These are phyloP conservation scores for Anadara kagoshimensis DNA, from an alignment of 1,140 invertebrate genomes.

Conservation along the genomic window DNA sequence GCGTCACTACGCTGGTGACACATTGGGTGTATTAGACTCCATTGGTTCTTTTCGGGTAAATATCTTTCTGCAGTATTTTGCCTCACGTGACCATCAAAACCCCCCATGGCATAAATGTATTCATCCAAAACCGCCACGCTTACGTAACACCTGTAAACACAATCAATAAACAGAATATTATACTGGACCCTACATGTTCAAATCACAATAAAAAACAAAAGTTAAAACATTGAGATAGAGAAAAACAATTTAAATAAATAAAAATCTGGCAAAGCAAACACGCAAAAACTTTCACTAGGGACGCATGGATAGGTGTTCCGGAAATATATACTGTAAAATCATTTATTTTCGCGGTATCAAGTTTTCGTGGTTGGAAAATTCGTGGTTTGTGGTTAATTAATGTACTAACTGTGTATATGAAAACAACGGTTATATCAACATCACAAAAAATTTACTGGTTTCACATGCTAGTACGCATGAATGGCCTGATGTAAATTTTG, in stretches of 20 bases:
- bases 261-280: too few relatives aligned
- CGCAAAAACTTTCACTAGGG: too few relatives aligned
- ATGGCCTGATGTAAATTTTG: too few relatives aligned
- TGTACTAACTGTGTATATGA: too few relatives aligned
- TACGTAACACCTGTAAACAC: constrained; percentile 73
- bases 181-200: not conserved
- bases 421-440: too few relatives aligned
- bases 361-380: too few relatives aligned
- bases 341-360: too few relatives aligned
- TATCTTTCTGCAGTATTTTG: constrained; percentile 76
- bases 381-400: too few relatives aligned
- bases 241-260: not conserved
- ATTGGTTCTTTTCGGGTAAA: constrained; percentile 72
- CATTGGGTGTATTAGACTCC: constrained; percentile 73
- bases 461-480: too few relatives aligned
- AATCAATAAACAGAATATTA: not conserved
- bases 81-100: constrained; percentile 74
- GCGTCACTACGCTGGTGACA: constrained; percentile 83
- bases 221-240: not conserved
- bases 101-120: constrained; percentile 86
- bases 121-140: constrained; percentile 81
- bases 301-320: too few relatives aligned
- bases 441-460: too few relatives aligned
- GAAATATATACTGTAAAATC: too few relatives aligned
- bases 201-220: not conserved